Evolutionary conservation across 92 coral and sea anemone species (phyloP).

Genomic region (Virgularia gustaviana): DNA sequence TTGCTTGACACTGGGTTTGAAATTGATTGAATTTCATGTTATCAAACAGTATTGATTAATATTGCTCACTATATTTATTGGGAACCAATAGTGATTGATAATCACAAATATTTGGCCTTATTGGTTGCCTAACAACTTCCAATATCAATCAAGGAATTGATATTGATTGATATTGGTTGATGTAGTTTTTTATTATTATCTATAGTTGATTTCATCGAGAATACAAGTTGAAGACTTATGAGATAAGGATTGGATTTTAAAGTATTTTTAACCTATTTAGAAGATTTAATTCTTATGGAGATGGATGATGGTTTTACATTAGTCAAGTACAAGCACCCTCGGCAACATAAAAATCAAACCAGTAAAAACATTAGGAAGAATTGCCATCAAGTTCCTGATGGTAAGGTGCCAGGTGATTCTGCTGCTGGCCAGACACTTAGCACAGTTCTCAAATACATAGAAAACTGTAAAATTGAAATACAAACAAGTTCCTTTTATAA

Average conservation of each 20-base stretch:
- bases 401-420: background rate
- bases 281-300: background rate
- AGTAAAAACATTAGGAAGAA: background rate
- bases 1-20: too few relatives aligned
- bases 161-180: too few relatives aligned
- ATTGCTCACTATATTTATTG: too few relatives aligned
- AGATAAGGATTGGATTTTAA: background rate
- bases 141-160: too few relatives aligned
- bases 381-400: background rate
- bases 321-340: conserved; percentile 23
- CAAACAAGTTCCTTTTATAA: conserved; percentile 13
- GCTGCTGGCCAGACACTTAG: background rate
- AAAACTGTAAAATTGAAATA: conserved; percentile 13
- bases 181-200: too few relatives aligned
- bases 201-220: too few relatives aligned
- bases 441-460: background rate
- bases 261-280: background rate
- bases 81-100: too few relatives aligned
- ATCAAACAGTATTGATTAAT: too few relatives aligned
- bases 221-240: background rate
- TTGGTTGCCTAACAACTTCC: too few relatives aligned
- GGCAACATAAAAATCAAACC: background rate
- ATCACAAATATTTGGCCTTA: too few relatives aligned
- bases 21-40: too few relatives aligned
- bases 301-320: conserved; percentile 19